A percentile compares a stretch with the other conserved stretches of the same genome.
phyloP scores from a whole-genome alignment of 1,140 invertebrate species.

The Ridgeia piscesae region DNA sequence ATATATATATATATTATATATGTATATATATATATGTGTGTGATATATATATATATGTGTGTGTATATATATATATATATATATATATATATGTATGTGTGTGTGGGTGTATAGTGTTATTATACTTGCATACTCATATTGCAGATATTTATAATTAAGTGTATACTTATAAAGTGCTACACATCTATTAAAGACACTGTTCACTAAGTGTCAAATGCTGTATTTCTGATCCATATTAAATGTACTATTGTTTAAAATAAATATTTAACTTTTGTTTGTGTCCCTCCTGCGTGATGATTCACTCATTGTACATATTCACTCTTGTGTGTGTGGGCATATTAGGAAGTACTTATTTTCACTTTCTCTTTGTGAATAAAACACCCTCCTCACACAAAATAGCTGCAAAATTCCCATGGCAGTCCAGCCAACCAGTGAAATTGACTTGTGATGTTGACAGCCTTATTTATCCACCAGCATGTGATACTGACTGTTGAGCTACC shows the following conservation, averaged over 20 bases:
- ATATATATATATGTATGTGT: not conserved
- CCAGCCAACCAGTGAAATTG: not conserved
- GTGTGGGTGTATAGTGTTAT: not conserved
- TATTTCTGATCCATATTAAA: not conserved
- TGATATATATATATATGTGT: too few relatives aligned
- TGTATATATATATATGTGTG: too few relatives aligned
- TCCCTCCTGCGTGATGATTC: not conserved
- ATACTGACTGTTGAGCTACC: too few relatives aligned
- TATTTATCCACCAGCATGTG: too few relatives aligned
- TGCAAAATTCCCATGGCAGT: not conserved
- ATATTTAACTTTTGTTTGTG: not conserved
- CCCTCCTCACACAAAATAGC: too few relatives aligned
- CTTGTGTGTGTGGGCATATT: not conserved
- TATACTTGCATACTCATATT: too few relatives aligned
- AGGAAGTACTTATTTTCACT: not conserved
- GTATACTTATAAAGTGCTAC: too few relatives aligned
- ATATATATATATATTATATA: too few relatives aligned
- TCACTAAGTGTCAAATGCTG: too few relatives aligned
- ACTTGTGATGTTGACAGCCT: not conserved
- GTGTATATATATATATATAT: too few relatives aligned
- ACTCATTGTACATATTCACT: not conserved
- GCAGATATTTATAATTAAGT: too few relatives aligned
- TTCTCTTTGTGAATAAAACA: not conserved
- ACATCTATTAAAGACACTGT: too few relatives aligned
- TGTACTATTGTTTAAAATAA: not conserved